A percentile compares a stretch with the other conserved stretches of the same genome.
Conservation (phyloP, 1,140 invertebrate species). For the Microplitis mediator region DNA sequence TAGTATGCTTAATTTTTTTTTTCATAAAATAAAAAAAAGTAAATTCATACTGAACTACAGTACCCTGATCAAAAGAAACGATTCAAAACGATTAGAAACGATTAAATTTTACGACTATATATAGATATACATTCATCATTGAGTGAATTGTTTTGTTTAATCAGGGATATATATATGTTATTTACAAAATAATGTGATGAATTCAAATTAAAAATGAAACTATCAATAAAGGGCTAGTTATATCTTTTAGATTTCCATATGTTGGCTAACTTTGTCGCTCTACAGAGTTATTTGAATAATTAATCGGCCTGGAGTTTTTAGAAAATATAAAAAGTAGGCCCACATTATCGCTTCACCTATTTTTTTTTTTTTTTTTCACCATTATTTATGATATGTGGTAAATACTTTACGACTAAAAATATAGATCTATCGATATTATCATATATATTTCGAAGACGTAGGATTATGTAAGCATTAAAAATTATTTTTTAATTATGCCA, state of each 20-base stretch:
- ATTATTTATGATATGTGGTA: slow-evolving; percentile 50
- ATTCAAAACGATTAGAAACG: no score
- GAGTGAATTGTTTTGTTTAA: no score
- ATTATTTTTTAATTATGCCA: no score
- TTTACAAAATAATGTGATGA: neutral
- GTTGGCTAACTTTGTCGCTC: neutral
- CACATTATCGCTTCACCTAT: slow-evolving; percentile 22
- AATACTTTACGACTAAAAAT: slow-evolving; percentile 41
- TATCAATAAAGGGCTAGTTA: neutral
- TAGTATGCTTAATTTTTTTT: no score
- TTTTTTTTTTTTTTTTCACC: neutral
- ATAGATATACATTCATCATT: no score
- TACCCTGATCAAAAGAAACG: no score
- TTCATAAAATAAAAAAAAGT: no score
- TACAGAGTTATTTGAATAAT: neutral
- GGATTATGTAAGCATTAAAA: neutral
- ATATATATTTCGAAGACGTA: neutral
- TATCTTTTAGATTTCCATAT: neutral
- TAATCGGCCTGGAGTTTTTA: slow-evolving; percentile 5
- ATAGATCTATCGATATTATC: slow-evolving; percentile 10
- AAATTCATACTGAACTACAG: no score
- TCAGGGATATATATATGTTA: no score
- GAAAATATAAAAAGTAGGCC: slow-evolving; percentile 35
- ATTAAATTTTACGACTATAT: no score
- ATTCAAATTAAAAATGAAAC: neutral